phyloP scores from a whole-genome alignment of 2,888 invertebrate species.

The Cosmia pyralina region DNA sequence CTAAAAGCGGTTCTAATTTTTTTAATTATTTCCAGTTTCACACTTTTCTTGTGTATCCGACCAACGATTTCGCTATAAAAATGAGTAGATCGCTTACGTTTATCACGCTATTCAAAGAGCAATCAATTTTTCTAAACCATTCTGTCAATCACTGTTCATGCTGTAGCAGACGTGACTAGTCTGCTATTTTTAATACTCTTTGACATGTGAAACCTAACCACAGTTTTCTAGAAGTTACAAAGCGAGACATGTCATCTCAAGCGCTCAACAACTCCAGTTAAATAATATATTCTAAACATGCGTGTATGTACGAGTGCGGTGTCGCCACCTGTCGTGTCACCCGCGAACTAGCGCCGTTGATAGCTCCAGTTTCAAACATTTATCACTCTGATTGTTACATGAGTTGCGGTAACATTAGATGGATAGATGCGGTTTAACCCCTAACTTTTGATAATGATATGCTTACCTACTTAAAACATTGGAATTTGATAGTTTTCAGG shows the following conservation, averaged over 20 bases:
- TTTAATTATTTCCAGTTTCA: neutral
- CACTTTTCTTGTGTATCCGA: neutral
- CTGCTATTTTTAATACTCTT: neutral
- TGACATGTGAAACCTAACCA: neutral
- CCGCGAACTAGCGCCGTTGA: slow-evolving; percentile 46
- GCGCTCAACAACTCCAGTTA: slow-evolving; percentile 10
- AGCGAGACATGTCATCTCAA: slow-evolving; percentile 8
- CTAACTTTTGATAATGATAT: slow-evolving; percentile 38
- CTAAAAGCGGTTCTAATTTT: too few relatives aligned
- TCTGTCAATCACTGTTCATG: neutral
- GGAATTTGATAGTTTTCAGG: slow-evolving; percentile 13
- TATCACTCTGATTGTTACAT: slow-evolving; percentile 58
- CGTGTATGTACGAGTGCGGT: slow-evolving; percentile 27
- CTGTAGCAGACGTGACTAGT: neutral
- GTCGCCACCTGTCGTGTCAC: slow-evolving; percentile 54
- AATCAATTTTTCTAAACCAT: neutral
- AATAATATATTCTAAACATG: slow-evolving; percentile 55
- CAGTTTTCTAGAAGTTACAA: slow-evolving; percentile 38
- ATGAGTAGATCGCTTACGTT: neutral
- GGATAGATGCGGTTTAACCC: slow-evolving; percentile 37
- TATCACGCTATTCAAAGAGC: neutral
- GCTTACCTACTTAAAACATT: neutral
- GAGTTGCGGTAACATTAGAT: slow-evolving; percentile 53
- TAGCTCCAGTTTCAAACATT: slow-evolving; percentile 58
- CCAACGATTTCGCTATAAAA: neutral